Evolutionary conservation across 2,113 vertebrate genomes (phyloP), one percentile per base, ranked within the genome.

Genomic region (Piaya cayana): DNA sequence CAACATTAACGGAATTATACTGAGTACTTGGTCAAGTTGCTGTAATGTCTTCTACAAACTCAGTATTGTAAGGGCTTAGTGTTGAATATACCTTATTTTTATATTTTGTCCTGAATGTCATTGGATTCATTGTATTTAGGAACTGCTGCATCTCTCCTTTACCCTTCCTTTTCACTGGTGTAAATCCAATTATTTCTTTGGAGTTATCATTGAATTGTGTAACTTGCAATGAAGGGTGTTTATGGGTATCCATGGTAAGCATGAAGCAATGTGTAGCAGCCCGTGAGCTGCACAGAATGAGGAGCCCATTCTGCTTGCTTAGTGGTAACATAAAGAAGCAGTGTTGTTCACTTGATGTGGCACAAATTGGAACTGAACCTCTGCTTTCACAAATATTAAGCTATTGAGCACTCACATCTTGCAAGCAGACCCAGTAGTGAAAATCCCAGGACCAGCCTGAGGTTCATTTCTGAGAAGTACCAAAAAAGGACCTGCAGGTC

Each of bases 281-380:
- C 20, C 5, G 1, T 5, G 37, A 30, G 50, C 13, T 42, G 64
- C 26, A 11, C 20, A 13, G 30, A 23, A 8, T 4, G 27, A n/a
- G 49, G 47, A 53, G 25, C 43, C 8, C 1, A 3, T 68, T 39
- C 36, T 15, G 7, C 43, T 36, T 70, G 63, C 63, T 49, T 42
- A 9, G 6, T 0, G 5, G 59, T 8, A 7, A 13, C 1, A 3
- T 34, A 47, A 47, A 36, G 5, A 36, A 36, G 5, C 7, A 12
- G 63, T 47, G 56, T 19, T 1, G 4, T 13, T 34, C 25, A 1
- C 20, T 55, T 1, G 8, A 8, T 0, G 2, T 8, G 37, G 27
- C 49, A 8, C 21, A 8, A 32, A 23, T 21, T 1, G 2, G 22
- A 45, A 8, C 23, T 8, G 23, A 32, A 11, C 37, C 30, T n/a